Base-by-base conservation (phyloP, 2,113 vertebrate genomes). In the Kryptolebias marmoratus region DNA sequence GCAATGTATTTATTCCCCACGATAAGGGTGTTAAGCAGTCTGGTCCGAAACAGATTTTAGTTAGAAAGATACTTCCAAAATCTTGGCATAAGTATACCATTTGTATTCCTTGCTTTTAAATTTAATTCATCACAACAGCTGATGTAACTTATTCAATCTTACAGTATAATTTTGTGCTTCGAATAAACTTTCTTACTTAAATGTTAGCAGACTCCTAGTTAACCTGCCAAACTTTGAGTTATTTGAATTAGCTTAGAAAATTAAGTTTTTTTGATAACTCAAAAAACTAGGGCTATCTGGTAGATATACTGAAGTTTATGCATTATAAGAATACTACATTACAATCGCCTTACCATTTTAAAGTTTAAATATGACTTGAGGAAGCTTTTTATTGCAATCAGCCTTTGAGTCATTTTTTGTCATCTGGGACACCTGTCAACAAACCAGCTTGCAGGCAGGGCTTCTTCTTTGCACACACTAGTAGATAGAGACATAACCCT, bases 401-500 rank as follows among this genome's bases (percentile, higher is more conserved):
- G 56, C 44, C 48, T 68, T n/a, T 67, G 61, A 73, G 71, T 82
- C 55, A 14, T 72, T 73, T 85, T 50, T 53, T 68, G 80, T 88
- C 63, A 44, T 60, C 44, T 27, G 60, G 69, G 82, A 69, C 77
- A 81, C 73, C 75, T 83, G 71, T 88, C 85, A 84, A 83, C 81
- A 84, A 77, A 75, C 65, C 65, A 71, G 48, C 67, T 67, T 67
- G 14, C 18, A 65, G 53, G 39, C 56, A 69, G 52, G 16, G 36
- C 63, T 30, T 82, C 63, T 15, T 81, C 52, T 49, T 50, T 47
- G 52, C 62, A 75, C 56, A 86, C 67, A 69, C 36, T 39, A 45
- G 64, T 47, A 84, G 72, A 88, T 77, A 73, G 77, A 91, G 86
- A 81, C 83, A 58, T 82, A 87, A 88, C 84, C 68, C 80, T 56